Evolutionary conservation across 2,113 vertebrate genomes (phyloP).

Genomic region (Zeus faber): DNA sequence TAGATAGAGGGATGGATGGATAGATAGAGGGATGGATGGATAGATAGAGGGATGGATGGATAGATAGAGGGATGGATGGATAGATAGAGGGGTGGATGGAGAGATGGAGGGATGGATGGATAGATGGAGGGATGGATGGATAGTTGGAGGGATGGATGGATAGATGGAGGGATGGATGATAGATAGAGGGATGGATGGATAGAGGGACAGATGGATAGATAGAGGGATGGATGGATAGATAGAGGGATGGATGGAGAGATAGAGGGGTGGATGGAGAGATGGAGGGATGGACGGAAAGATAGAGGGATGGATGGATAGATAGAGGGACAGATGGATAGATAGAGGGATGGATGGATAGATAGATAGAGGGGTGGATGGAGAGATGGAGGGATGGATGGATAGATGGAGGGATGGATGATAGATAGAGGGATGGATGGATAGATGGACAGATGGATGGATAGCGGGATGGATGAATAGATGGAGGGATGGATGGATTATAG

Average conservation of each 20-base stretch:
- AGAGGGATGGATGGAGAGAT: neutral
- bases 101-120: neutral
- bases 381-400: too few species aligned
- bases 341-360: too few species aligned
- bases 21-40: too few species aligned
- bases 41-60: too few species aligned
- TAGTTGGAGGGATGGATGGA: neutral
- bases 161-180: neutral
- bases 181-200: too few species aligned
- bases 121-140: conserved; percentile 1
- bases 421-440: neutral
- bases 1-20: too few species aligned
- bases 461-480: neutral
- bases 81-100: too few species aligned
- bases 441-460: neutral
- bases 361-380: neutral
- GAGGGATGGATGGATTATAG: neutral
- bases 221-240: neutral
- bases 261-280: neutral
- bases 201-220: neutral
- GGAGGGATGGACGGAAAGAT: neutral
- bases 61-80: too few species aligned
- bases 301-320: neutral
- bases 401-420: neutral
- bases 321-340: neutral